A percentile compares a stretch with the other conserved stretches of the same genome.
Conservation (phyloP, 2,113 vertebrate genomes). For the Anolis carolinensis region DNA sequence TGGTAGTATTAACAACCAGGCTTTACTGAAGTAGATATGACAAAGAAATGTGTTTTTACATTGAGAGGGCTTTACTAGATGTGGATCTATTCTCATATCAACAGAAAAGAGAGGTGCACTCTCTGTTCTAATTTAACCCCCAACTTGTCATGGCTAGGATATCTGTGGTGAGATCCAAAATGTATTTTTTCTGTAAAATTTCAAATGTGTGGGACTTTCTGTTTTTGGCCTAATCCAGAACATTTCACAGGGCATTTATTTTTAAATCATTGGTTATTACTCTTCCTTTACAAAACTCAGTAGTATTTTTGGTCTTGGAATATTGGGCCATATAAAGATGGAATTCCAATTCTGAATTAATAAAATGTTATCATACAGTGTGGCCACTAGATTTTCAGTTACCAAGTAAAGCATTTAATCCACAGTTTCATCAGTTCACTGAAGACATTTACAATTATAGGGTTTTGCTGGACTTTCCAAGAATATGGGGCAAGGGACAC, state of each 20-base stretch:
- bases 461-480: constrained; percentile 30
- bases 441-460: neutral
- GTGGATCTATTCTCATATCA: constrained; percentile 48
- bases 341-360: constrained; percentile 41
- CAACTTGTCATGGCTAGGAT: constrained; percentile 42
- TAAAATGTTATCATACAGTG: constrained; percentile 21
- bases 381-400: constrained; percentile 25
- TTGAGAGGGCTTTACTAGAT: constrained; percentile 51
- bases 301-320: constrained; percentile 44
- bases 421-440: constrained; percentile 46
- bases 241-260: constrained; percentile 46
- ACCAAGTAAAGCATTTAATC: constrained; percentile 9
- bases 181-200: constrained; percentile 1
- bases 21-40: constrained; percentile 55
- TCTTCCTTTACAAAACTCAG: constrained; percentile 49
- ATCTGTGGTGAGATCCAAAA: constrained; percentile 31
- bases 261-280: constrained; percentile 52
- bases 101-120: constrained; percentile 44
- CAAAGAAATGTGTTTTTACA: constrained; percentile 58
- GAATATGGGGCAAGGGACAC: constrained; percentile 14
- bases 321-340: constrained; percentile 13
- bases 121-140: neutral
- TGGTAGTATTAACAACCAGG: constrained; percentile 41
- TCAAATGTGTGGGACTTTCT: constrained; percentile 18
- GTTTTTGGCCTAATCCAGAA: constrained; percentile 43